A percentile compares a stretch with the other conserved stretches of the same genome.
These are phyloP conservation scores for Acropternis orthonyx DNA, from an alignment of 2,797 vertebrate species.

Conservation along the genomic window DNA sequence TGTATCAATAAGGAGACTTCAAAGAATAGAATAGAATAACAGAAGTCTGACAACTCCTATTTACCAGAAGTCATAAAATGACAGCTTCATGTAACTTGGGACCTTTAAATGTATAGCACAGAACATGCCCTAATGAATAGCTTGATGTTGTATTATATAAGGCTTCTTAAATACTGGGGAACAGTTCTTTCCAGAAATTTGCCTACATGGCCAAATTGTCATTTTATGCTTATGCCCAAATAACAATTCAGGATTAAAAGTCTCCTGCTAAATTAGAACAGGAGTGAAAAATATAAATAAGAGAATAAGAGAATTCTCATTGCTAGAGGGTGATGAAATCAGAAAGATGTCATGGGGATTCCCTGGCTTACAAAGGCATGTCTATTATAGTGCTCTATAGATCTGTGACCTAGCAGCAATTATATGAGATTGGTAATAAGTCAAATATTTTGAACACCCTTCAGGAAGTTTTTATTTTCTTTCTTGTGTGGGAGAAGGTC, in stretches of 20 bases:
- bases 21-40: background rate
- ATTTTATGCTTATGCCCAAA: background rate
- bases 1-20: background rate
- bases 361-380: background rate
- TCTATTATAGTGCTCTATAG: background rate
- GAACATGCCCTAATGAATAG: background rate
- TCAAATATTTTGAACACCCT: background rate
- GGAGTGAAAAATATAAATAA: background rate
- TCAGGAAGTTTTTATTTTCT: background rate
- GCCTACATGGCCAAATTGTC: background rate
- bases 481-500: background rate
- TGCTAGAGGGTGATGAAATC: background rate
- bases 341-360: background rate
- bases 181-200: background rate
- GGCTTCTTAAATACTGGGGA: background rate
- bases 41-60: background rate
- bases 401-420: background rate
- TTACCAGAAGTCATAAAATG: background rate
- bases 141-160: background rate
- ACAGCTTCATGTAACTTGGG: background rate
- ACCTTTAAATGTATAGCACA: background rate
- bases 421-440: background rate
- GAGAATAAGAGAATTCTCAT: background rate
- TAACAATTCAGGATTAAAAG: background rate
- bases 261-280: background rate